These are phyloP conservation scores for Corapipo altera DNA, from an alignment of 2,113 vertebrate genomes.

Conservation along the genomic window DNA sequence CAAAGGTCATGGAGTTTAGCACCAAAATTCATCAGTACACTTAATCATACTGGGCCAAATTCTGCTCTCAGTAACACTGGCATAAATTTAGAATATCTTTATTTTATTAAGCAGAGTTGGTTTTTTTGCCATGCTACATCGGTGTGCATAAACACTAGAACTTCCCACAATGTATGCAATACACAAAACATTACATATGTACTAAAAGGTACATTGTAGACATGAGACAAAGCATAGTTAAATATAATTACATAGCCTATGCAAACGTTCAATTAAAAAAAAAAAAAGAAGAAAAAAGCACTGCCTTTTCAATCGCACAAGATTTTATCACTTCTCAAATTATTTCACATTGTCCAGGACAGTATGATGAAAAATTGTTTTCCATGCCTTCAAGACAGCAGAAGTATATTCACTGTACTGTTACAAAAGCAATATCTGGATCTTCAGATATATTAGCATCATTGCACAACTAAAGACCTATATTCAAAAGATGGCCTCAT, in stretches of 20 bases:
- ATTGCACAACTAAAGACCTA: background rate
- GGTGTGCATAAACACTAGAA: background rate
- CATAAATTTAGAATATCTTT: background rate
- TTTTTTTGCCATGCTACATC: background rate
- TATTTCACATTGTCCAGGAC: background rate
- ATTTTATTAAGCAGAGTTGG: background rate
- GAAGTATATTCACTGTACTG: background rate
- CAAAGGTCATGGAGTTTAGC: constrained; percentile 56
- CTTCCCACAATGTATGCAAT: background rate
- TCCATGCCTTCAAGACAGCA: background rate
- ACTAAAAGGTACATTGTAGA: background rate
- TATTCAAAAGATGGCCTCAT: background rate
- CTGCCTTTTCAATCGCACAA: background rate
- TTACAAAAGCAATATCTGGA: background rate
- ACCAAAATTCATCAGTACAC: constrained; percentile 33
- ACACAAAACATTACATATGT: background rate
- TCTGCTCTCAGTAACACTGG: background rate
- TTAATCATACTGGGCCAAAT: background rate
- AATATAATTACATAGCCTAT: background rate
- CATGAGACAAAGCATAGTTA: background rate
- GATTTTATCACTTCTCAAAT: constrained; percentile 7
- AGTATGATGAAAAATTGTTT: background rate
- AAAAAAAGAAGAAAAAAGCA: background rate
- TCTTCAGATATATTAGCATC: background rate
- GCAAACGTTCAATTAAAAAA: background rate